Conservation (phyloP, 1,140 invertebrate species). For the Panagrolaimus sp. region DNA sequence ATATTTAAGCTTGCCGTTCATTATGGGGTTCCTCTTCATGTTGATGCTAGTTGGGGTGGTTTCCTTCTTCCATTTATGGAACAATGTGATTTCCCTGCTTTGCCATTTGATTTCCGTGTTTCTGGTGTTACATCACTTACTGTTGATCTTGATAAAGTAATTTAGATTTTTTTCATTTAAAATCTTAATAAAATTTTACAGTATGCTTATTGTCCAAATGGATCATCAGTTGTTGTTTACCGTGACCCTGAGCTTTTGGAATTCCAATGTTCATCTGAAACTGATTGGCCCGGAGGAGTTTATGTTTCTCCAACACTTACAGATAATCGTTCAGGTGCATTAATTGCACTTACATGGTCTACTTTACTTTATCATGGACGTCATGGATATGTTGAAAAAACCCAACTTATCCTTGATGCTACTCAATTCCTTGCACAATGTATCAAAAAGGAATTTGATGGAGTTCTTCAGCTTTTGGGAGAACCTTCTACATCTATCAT, state of each 20-base stretch:
- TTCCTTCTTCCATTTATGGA: slow-evolving; percentile 87
- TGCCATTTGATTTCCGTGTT: slow-evolving; percentile 79
- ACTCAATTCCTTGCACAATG: slow-evolving; percentile 20
- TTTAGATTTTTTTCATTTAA: slow-evolving; percentile 18
- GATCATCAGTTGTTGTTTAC: slow-evolving; percentile 45
- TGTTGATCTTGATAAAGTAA: slow-evolving; percentile 87
- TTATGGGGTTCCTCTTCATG: slow-evolving; percentile 88
- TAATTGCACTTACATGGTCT: slow-evolving; percentile 52
- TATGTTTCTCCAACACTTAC: slow-evolving; percentile 42
- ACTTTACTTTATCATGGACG: slow-evolving; percentile 38
- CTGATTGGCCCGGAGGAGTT: slow-evolving; percentile 44
- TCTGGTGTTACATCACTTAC: slow-evolving; percentile 92
- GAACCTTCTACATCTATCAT: slow-evolving; percentile 34
- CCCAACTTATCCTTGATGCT: slow-evolving; percentile 37
- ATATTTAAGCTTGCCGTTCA: slow-evolving; percentile 68
- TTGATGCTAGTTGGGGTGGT: slow-evolving; percentile 85
- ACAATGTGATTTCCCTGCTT: slow-evolving; percentile 72
- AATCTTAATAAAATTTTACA: slow-evolving; percentile 20
- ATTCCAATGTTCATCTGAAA: slow-evolving; percentile 40
- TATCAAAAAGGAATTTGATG: slow-evolving; percentile 29
- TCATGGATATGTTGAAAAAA: slow-evolving; percentile 42
- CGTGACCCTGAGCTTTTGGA: slow-evolving; percentile 35
- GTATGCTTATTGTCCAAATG: slow-evolving; percentile 45
- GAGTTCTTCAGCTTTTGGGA: slow-evolving; percentile 22
- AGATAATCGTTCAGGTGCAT: slow-evolving; percentile 35